Evolutionary conservation across 35 echinoderm and acorn worm species (phyloP).

Genomic region (Chiridota heheva): DNA sequence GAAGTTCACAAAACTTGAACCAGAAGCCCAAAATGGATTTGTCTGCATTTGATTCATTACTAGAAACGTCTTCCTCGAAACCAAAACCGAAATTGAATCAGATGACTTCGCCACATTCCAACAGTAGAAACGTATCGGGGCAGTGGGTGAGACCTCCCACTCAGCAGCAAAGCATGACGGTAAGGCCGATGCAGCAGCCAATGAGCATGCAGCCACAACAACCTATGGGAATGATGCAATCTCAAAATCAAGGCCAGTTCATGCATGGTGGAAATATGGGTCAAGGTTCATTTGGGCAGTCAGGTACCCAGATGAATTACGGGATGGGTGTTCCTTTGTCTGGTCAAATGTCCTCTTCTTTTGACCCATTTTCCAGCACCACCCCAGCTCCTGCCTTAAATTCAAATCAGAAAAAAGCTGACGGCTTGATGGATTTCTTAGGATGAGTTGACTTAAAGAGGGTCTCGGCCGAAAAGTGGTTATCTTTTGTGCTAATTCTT

Average conservation of each 20-base stretch:
- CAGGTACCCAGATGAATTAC: not conserved
- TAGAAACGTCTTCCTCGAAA: conserved; percentile 61
- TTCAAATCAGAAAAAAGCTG: not conserved
- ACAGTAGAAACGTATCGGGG: conserved; percentile 10
- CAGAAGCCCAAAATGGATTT: conserved; percentile 75
- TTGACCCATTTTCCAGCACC: conserved; percentile 36
- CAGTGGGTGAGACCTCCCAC: not conserved
- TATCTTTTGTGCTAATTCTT: no score
- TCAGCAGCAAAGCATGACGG: not conserved
- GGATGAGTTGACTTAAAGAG: no score
- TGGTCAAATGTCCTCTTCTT: conserved; percentile 23
- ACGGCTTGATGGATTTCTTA: conserved; percentile 57
- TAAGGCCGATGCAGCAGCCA: conserved; percentile 27
- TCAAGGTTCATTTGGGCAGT: not conserved
- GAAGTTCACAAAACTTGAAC: not conserved
- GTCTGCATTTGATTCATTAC: conserved; percentile 80
- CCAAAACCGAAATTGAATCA: conserved; percentile 68
- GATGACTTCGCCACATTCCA: conserved; percentile 40
- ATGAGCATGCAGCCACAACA: conserved; percentile 1
- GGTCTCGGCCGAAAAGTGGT: no score
- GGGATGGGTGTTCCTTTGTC: conserved; percentile 5
- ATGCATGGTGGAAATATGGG: conserved; percentile 8
- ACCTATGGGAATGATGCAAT: not conserved
- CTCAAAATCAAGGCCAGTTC: conserved; percentile 15
- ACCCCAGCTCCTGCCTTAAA: not conserved